Percentiles rank a stretch among this genome's conserved stretches.
Evolutionary conservation across 2,888 invertebrate genomes (phyloP).

Genomic region (Drosophila limbata): DNA sequence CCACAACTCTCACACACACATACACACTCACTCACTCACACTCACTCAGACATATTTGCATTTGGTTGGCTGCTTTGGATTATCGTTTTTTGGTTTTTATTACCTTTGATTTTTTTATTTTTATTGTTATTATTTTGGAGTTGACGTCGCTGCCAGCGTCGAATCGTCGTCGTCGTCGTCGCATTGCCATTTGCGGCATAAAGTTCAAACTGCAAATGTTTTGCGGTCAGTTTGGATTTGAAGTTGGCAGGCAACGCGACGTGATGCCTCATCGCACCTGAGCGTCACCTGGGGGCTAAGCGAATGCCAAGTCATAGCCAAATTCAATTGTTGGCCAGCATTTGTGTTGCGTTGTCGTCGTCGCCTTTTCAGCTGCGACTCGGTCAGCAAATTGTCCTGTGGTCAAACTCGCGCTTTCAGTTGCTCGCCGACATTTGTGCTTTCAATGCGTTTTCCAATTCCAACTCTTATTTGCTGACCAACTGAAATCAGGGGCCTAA

Average conservation of each 20-base stretch:
- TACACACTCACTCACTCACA: conserved; percentile 14
- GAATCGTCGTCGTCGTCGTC: conserved; percentile 44
- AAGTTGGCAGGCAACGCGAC: conserved; percentile 77
- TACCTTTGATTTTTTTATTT: conserved; percentile 61
- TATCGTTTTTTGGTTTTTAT: conserved; percentile 63
- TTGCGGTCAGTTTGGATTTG: conserved; percentile 82
- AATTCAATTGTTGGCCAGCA: conserved; percentile 16
- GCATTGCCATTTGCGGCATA: conserved; percentile 59
- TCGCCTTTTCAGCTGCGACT: conserved; percentile 7
- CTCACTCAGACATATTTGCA: conserved; percentile 40
- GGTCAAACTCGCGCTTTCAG: conserved; percentile 30
- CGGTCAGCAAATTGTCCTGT: conserved; percentile 21
- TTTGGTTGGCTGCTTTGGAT: conserved; percentile 46
- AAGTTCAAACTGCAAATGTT: conserved; percentile 80
- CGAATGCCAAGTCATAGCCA: conserved; percentile 45
- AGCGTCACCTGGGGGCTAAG: conserved; percentile 19
- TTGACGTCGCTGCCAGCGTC: conserved; percentile 64
- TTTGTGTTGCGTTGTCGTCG: conserved; percentile 3
- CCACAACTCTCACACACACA: conserved; percentile 13
- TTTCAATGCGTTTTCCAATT: conserved; percentile 10
- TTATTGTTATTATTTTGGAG: conserved; percentile 75
- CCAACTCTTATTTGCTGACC: background rate
- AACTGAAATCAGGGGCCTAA: conserved; percentile 1
- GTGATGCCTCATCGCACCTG: conserved; percentile 49
- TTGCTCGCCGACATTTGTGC: conserved; percentile 18